Evolutionary conservation across 2,113 vertebrate species (phyloP), one percentile per base, ranked within the genome.

Genomic region (Ptychochromis oligacanthus): DNA sequence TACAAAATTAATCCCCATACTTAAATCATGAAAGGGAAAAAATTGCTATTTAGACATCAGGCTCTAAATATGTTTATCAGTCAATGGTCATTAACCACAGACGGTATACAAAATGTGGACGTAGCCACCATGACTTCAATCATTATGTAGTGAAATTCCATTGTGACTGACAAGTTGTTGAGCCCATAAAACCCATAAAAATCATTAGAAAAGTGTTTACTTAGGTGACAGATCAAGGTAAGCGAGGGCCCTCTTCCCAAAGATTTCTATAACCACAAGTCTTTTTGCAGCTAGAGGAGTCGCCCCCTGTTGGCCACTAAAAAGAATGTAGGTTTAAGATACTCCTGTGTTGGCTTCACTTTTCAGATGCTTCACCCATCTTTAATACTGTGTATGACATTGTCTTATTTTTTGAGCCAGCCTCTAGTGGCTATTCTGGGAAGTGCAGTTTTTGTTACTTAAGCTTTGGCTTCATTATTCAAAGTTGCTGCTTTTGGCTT

Each of bases 181-280:
- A 31, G 28, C 28, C 28, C 28, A 31, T 31, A 31, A 31, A 31
- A 31, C 28, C 28, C 28, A 31, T 31, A 31, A 40, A n/a, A 40
- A 40, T 40, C 38, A 40, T 40, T 3, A 2, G 38, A 3, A 40
- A 40, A 40, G 36, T 38, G 8, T 8, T 38, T 4, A 34, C 31
- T 34, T 34, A 34, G 31, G 31, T 34, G 31, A 34, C 5, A 34
- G 3, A 67, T 14, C 38, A 1, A 46, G 14, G 8, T 0, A 28
- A 28, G 40, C 15, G 15, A 12, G 40, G 0, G 46, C 40, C 15
- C 38, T 43, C 0, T 67, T 46, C 3, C 40, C 43, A 70, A 20
- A 28, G 6, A 67, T 8, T 26, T 46, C 1, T 64, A 24, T 36
- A 67, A 67, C 24, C 2, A 26, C 17, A 26, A 46, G 24, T 70